A percentile compares a stretch with the other conserved stretches of the same genome.
Conservation (phyloP, 2,888 invertebrate species). For the Callosobruchus maculatus region DNA sequence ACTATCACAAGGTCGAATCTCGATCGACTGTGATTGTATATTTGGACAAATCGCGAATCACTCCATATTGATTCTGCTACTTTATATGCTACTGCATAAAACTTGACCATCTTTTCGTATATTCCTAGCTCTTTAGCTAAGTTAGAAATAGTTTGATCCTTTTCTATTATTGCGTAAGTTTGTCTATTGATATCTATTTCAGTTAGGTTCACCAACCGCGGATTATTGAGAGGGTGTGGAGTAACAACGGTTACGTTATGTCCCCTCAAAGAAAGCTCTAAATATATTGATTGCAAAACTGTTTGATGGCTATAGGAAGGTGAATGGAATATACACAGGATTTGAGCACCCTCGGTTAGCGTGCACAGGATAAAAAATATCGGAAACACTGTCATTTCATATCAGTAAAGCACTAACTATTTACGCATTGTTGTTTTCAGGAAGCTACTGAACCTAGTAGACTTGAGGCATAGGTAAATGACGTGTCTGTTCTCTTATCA, state of each 20-base stretch:
- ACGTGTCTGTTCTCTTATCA: too few species aligned
- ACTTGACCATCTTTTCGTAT: constrained; percentile 26
- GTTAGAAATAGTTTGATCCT: constrained; percentile 29
- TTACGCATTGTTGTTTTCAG: too few species aligned
- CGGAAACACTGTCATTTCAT: too few species aligned
- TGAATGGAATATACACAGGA: constrained; percentile 25
- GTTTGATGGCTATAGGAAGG: constrained; percentile 32
- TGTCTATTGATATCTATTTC: constrained; percentile 34
- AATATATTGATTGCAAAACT: constrained; percentile 32
- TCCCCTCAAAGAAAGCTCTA: constrained; percentile 33
- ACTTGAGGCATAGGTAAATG: too few species aligned
- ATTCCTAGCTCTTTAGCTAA: constrained; percentile 28
- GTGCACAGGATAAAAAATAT: too few species aligned
- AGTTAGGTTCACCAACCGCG: constrained; percentile 33
- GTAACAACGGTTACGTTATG: constrained; percentile 37
- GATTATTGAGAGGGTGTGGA: constrained; percentile 34
- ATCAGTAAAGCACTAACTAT: too few species aligned
- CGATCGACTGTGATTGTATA: constrained; percentile 25
- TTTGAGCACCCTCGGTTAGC: too few species aligned
- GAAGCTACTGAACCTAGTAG: too few species aligned
- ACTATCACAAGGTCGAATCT: constrained; percentile 34
- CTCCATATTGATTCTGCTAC: constrained; percentile 23
- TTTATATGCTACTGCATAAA: constrained; percentile 26
- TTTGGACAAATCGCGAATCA: constrained; percentile 27
- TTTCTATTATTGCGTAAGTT: neutral